Base-by-base conservation (phyloP, 2,113 vertebrate genomes). In the Gambusia affinis region DNA sequence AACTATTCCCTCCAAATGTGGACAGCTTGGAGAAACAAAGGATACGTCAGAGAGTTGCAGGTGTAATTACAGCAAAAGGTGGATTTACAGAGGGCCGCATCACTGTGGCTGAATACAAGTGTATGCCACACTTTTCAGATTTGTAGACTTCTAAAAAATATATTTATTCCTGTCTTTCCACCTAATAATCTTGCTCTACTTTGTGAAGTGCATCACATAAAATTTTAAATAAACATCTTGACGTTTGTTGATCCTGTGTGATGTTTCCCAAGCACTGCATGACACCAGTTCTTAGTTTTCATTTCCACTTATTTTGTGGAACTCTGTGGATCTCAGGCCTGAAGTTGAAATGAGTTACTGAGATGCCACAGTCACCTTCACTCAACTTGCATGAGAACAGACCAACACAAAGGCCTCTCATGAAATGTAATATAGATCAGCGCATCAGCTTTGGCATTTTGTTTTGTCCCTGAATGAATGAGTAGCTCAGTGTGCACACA, bases 381-480 rank as follows among this genome's bases (percentile, higher is more conserved):
- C n/a, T 22, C 35, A 51, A 47, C 29, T 31, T 44, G n/a, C 39
- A 28, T 30, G 77, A 28, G 12, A 63, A 51, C 69, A 28, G 61
- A 76, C 63, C 1, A 73, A 66, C 1, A 31, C 51, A 4, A 28
- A 19, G 71, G 17, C 8, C 15, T n/a, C 31, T 7, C 29, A 0
- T 0, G 2, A 65, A 44, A 60, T 75, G 29, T 12, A 39, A 73
- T 31, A 27, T 66, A 67, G 75, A 14, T 73, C 42, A 57, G 2
- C 28, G 44, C 33, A 61, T 73, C 62, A 30, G 62, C 24, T 54
- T 57, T 63, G 3, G 33, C 60, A 22, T 47, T 63, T 0, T 42
- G 28, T 78, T 42, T 60, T 37, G 30, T 31, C 29, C 42, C 14
- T 67, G 64, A 65, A 76, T 82, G 47, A 79, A 76, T 65, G 51